phyloP scores from a whole-genome alignment of 2,888 invertebrate species.

The Platynereis dumerilii region DNA sequence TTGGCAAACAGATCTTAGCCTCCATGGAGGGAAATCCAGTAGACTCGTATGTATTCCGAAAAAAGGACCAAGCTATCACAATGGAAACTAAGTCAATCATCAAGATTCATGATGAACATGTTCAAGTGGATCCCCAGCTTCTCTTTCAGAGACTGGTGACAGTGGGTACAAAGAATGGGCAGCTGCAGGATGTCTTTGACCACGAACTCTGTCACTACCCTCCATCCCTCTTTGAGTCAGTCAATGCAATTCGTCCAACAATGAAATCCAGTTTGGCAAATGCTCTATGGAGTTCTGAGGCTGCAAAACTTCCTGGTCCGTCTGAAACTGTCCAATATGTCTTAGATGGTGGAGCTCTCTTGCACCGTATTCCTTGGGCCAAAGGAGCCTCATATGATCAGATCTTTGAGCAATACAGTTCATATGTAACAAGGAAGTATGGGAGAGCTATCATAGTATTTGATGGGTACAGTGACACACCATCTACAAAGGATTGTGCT shows the following conservation, averaged over 20 bases:
- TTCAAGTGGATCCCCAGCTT: conserved; percentile 39
- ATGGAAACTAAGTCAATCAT: conserved; percentile 16
- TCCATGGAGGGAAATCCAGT: conserved; percentile 32
- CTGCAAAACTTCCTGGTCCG: not conserved
- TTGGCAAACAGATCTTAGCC: conserved; percentile 30
- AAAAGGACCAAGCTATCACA: conserved; percentile 32
- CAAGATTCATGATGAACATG: conserved; percentile 26
- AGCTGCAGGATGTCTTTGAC: conserved; percentile 14
- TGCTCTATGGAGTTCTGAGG: conserved; percentile 15
- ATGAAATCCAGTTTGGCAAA: conserved; percentile 8
- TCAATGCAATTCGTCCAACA: not conserved
- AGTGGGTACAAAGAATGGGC: conserved; percentile 23
- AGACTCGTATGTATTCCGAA: conserved; percentile 29
- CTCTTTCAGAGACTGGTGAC: conserved; percentile 39
- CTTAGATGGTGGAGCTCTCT: too few species aligned
- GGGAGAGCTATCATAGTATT: conserved; percentile 32
- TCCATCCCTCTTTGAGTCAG: conserved; percentile 21
- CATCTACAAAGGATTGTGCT: conserved; percentile 37
- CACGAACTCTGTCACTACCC: conserved; percentile 29
- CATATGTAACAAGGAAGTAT: conserved; percentile 30
- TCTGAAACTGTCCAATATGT: conserved; percentile 1
- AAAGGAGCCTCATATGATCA: conserved; percentile 30
- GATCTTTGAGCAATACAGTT: conserved; percentile 33
- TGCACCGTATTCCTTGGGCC: too few species aligned
- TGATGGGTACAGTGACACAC: conserved; percentile 29